phyloP scores from a whole-genome alignment of 2,797 vertebrate genomes.

The Triplophysa bombifrons region DNA sequence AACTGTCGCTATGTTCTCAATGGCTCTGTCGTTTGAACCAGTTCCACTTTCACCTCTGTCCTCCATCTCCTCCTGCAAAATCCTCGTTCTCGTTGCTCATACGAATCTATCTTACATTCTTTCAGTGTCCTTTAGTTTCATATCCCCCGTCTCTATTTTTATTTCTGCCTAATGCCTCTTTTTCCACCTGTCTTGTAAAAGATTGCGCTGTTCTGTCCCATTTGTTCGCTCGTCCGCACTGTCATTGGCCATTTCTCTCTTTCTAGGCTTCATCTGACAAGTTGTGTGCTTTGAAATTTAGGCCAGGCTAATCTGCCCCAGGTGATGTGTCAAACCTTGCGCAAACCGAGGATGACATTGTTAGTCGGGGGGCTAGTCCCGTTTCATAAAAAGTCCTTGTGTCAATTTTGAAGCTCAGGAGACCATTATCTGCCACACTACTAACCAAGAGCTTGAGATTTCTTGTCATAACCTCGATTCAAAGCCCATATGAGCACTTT shows the following conservation, averaged over 20 bases:
- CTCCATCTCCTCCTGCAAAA: background rate
- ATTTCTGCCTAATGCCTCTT: conserved; percentile 27
- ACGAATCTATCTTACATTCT: background rate
- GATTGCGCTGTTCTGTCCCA: conserved; percentile 46
- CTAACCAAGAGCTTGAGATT: background rate
- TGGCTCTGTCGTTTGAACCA: background rate
- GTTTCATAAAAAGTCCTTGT: conserved; percentile 46
- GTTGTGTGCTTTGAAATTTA: conserved; percentile 64
- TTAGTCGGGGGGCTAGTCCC: conserved; percentile 46
- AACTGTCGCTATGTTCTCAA: background rate
- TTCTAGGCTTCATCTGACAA: conserved; percentile 63
- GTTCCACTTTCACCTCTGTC: conserved; percentile 12
- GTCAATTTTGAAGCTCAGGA: conserved; percentile 38
- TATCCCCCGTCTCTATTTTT: background rate
- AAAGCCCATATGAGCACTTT: background rate
- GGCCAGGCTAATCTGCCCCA: conserved; percentile 68
- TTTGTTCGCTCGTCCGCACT: conserved; percentile 60
- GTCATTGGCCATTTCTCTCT: conserved; percentile 58
- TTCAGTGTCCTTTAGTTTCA: background rate
- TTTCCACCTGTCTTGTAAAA: conserved; percentile 44
- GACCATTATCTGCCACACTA: conserved; percentile 11
- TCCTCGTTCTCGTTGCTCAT: background rate
- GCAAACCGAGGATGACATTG: conserved; percentile 60
- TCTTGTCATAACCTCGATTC: background rate
- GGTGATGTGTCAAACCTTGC: conserved; percentile 56